Evolutionary conservation across 1,140 invertebrate genomes (phyloP), one percentile per base, ranked within the genome.

Genomic region (Rhopalosiphum maidis): DNA sequence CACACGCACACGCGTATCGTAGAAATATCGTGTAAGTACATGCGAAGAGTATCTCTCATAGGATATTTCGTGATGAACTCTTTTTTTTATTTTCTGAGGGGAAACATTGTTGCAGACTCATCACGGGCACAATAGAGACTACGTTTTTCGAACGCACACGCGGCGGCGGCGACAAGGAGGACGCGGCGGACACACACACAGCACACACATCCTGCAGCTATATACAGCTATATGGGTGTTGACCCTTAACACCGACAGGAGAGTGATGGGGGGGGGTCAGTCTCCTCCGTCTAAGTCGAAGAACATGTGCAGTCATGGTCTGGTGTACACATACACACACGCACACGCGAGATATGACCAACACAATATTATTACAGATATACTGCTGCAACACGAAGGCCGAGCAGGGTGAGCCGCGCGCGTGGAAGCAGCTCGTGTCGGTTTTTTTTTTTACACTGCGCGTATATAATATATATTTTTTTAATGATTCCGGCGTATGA

Each of bases 101-200:
- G 68, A 91, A 92, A 77, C 68, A 83, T 92, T 83, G 91, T 92
- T 92, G 91, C 91, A 92, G 41, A 92, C 91, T 92, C 91, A 92
- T 92, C 77, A 46, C 91, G 90, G 89, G n/a, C 43, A 91, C 68
- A 91, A 91, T 91, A 25, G 68, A 88, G n/a, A 37, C 82, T 37
- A 90, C 90, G 68, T 91, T 82, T 91, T 82, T n/a, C 90, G 90
- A 91, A 60, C 48, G 89, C 51, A 41, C 35, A 60, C 89, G 43
- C 89, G 51, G 51, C 89, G 22, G n/a, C 55, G 30, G 11, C 55
- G 55, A 60, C 55, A 60, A 60, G 55, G 55, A 60, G 30, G 55
- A 60, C 55, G 55, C 55, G 55, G 30, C 30, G 60, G 60, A 77
- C 60, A 77, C 60, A n/a, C 60, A 77, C 60, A 60, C 48, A 55